Conservation (phyloP, 2,888 invertebrate genomes). For the Drosophila affinis region DNA sequence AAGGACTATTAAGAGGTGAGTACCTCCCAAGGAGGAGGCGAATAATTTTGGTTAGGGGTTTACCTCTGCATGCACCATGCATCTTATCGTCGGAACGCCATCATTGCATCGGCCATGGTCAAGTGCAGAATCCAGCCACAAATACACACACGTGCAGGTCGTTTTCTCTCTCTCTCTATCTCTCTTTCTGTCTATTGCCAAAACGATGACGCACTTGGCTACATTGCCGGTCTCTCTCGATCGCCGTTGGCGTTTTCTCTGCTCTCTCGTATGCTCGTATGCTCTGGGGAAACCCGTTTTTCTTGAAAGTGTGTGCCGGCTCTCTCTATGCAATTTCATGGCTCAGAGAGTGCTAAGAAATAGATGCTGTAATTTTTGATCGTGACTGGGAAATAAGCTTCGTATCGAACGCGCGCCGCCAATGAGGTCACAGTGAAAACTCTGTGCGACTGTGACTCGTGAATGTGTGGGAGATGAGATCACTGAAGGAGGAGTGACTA, state of each 20-base stretch:
- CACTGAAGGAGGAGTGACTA: not conserved
- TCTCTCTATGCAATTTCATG: conserved; percentile 11
- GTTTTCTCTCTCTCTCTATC: not conserved
- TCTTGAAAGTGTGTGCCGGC: not conserved
- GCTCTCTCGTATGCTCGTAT: too few relatives aligned
- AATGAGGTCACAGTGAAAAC: conserved; percentile 24
- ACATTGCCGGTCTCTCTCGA: not conserved
- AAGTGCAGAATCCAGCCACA: conserved; percentile 27
- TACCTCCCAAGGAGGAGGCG: not conserved
- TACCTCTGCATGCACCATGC: not conserved
- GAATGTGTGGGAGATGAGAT: conserved; percentile 4
- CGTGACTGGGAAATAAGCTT: conserved; percentile 34
- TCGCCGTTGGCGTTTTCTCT: not conserved
- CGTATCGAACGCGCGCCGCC: not conserved
- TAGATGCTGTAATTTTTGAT: conserved; percentile 38
- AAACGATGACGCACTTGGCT: conserved; percentile 5
- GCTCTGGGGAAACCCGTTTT: conserved; percentile 7
- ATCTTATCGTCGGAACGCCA: conserved; percentile 6
- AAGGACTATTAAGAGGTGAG: conserved; percentile 74
- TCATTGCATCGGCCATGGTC: conserved; percentile 24
- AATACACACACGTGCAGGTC: conserved; percentile 28
- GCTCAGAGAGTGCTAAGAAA: conserved; percentile 19
- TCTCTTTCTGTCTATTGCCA: not conserved
- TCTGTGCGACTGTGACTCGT: conserved; percentile 7
- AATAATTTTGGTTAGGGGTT: not conserved